A percentile compares a stretch with the other conserved stretches of the same genome.
Evolutionary conservation across 2,888 invertebrate species (phyloP).

Genomic region (Nomada ferruginata): DNA sequence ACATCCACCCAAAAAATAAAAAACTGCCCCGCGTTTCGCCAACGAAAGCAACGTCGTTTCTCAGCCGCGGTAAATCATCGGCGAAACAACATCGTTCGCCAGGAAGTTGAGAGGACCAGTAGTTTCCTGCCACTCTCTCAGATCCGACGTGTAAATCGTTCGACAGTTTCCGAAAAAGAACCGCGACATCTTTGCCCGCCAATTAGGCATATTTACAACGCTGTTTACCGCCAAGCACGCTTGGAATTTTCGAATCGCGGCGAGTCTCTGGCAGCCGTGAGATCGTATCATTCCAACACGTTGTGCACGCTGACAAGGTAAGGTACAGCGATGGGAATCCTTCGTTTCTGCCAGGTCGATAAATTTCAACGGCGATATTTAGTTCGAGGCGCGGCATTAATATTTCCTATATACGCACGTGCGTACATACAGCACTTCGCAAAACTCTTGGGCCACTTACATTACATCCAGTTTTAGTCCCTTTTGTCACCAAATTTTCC

Average conservation of each 20-base stretch:
- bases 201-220: conserved; percentile 51
- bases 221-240: conserved; percentile 37
- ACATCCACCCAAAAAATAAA: no score
- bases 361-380: conserved; percentile 32
- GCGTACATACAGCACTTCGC: background rate
- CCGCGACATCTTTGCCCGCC: background rate
- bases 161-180: background rate
- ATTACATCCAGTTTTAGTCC: no score
- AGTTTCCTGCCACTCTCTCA: background rate
- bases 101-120: background rate
- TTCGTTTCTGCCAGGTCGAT: conserved; percentile 21
- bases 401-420: conserved; percentile 36
- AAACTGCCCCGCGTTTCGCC: no score
- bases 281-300: conserved; percentile 6
- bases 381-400: conserved; percentile 30
- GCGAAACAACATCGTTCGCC: background rate
- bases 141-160: conserved; percentile 18
- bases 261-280: conserved; percentile 25
- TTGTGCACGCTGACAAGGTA: background rate
- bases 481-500: no score
- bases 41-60: no score
- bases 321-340: background rate
- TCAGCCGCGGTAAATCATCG: background rate
- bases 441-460: no score
- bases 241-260: conserved; percentile 8